Percentiles rank a stretch among this genome's conserved stretches.
These are phyloP conservation scores for Elephantulus edwardii DNA, from an alignment of 2,113 vertebrate genomes.

Conservation along the genomic window DNA sequence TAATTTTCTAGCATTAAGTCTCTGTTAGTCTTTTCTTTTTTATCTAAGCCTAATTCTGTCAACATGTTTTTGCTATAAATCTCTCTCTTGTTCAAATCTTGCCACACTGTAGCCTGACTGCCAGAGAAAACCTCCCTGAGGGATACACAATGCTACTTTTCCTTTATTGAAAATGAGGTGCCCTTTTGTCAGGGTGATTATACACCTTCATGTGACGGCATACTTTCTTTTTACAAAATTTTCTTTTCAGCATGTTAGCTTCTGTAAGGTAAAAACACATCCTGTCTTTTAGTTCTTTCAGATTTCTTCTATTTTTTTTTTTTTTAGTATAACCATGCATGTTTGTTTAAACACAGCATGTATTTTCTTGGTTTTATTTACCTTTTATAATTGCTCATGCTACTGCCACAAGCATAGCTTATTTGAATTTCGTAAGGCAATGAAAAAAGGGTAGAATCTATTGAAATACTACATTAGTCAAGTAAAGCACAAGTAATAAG, in stretches of 20 bases:
- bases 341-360: neutral
- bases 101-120: accelerated
- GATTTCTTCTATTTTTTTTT: neutral
- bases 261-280: neutral
- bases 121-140: neutral
- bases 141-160: neutral
- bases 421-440: neutral
- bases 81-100: neutral
- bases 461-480: neutral
- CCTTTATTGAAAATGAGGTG: neutral
- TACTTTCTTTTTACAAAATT: neutral
- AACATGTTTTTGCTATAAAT: neutral
- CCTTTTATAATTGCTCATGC: neutral
- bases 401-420: neutral
- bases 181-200: neutral
- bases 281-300: neutral
- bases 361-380: neutral
- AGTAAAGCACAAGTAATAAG: neutral
- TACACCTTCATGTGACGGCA: neutral
- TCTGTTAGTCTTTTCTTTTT: neutral
- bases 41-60: neutral
- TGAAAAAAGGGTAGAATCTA: neutral
- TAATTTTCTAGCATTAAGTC: neutral
- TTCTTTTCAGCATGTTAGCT: neutral
- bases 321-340: neutral